phyloP scores from a whole-genome alignment of 2,888 invertebrate species.

The Phyto melanocephala region DNA sequence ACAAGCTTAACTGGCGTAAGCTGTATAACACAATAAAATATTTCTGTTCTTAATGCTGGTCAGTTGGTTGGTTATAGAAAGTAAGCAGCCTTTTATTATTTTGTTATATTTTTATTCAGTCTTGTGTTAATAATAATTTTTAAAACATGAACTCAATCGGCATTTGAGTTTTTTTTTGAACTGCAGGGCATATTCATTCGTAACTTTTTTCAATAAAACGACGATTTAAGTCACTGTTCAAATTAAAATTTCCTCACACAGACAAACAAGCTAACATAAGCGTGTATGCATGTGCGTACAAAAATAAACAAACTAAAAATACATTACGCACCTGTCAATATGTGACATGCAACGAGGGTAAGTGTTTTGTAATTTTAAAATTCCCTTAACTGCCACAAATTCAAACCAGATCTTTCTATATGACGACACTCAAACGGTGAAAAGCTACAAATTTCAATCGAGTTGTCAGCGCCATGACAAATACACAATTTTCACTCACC shows the following conservation, averaged over 20 bases:
- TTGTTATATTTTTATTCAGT: too few relatives aligned
- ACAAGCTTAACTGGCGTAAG: too few relatives aligned
- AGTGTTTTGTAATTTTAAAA: conserved; percentile 61
- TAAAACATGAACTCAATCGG: too few relatives aligned
- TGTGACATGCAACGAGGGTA: conserved; percentile 63
- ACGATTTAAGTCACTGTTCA: conserved; percentile 18
- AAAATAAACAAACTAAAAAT: background rate
- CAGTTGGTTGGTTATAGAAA: too few relatives aligned
- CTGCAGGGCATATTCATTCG: too few relatives aligned
- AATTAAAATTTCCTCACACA: too few relatives aligned
- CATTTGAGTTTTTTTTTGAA: too few relatives aligned
- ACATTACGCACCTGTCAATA: conserved; percentile 64
- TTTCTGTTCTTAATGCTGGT: too few relatives aligned
- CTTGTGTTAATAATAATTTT: too few relatives aligned
- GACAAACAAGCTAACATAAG: too few relatives aligned
- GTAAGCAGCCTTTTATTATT: too few relatives aligned
- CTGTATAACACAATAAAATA: too few relatives aligned
- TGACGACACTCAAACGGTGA: conserved; percentile 56
- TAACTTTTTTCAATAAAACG: background rate
- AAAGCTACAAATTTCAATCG: conserved; percentile 62
- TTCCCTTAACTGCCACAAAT: conserved; percentile 65
- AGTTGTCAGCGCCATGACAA: conserved; percentile 63
- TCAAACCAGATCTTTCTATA: conserved; percentile 62
- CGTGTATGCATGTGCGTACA: background rate
- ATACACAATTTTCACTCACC: conserved; percentile 52